Evolutionary conservation across 2,113 vertebrate species (phyloP), one percentile per base, ranked within the genome.

Genomic region (Trinectes maculatus): DNA sequence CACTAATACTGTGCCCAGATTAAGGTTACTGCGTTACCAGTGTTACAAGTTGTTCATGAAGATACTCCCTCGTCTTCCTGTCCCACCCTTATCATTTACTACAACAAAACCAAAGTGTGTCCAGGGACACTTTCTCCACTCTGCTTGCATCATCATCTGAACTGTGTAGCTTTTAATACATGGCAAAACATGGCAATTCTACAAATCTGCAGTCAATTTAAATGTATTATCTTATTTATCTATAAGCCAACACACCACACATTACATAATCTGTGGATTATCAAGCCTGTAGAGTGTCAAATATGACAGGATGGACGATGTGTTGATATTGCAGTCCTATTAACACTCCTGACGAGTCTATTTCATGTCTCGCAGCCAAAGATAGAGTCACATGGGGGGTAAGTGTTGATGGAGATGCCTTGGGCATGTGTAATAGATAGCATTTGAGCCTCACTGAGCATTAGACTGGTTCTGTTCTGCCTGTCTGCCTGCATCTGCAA

Each of bases 391-490:
- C 76, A 83, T 28, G 58, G 58, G 22, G 48, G 40, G 57, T 18
- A 36, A 71, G 74, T 51, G 66, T 55, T 63, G 77, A 73, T 21
- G 46, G 60, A 67, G 65, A 42, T 39, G 80, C 87, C 82, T 74
- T 40, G 37, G 66, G 85, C 82, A 69, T 68, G 49, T 79, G 81
- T 83, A 87, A 88, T 58, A 47, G 82, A 89, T 58, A 75, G 69
- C 5, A 3, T 55, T 69, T 76, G 58, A 52, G 74, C 60, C 65
- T 84, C 84, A 71, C 29, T 77, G 74, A 85, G 75, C 82, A 86
- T 80, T 59, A 77, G 68, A 49, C 78, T 72, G 61, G 66, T 74
- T 71, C 59, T 67, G 55, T 51, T 73, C 68, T 73, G 79, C 68
- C 31, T 56, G 51, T 71, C 67, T 82, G 64, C 33, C 56, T 26